Evolutionary conservation across 2,797 vertebrate genomes (phyloP).

Genomic region (Rhinella marina): DNA sequence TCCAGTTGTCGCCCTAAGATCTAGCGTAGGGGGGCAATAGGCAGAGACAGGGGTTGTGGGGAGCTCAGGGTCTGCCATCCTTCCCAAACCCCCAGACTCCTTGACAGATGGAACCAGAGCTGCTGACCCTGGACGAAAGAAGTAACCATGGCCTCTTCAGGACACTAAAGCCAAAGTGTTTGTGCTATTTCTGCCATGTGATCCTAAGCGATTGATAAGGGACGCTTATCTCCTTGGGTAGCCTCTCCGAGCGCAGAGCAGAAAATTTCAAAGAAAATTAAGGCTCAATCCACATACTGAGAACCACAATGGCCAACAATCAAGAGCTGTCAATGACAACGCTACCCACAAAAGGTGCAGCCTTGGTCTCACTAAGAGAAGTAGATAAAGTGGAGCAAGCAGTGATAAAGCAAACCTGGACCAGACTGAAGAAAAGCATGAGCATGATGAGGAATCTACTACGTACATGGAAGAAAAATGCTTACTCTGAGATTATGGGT

Average conservation of each 20-base stretch:
- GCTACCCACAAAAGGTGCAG: background rate
- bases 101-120: too few relatives aligned
- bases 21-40: too few relatives aligned
- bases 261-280: constrained; percentile 39
- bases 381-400: background rate
- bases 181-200: background rate
- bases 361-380: background rate
- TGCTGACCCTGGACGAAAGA: background rate
- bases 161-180: constrained; percentile 11
- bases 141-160: background rate
- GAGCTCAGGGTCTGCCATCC: too few relatives aligned
- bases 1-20: too few relatives aligned
- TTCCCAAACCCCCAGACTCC: too few relatives aligned
- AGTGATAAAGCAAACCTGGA: background rate
- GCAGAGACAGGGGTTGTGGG: too few relatives aligned
- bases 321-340: constrained; percentile 34
- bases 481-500: too few relatives aligned
- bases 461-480: background rate
- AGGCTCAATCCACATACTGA: background rate
- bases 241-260: constrained; percentile 17
- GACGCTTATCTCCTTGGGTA: constrained; percentile 35
- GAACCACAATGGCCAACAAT: background rate
- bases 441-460: background rate
- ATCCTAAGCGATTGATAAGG: constrained; percentile 21
- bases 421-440: background rate